phyloP scores from a whole-genome alignment of 2,113 vertebrate genomes.

The Platysternon megacephalum region DNA sequence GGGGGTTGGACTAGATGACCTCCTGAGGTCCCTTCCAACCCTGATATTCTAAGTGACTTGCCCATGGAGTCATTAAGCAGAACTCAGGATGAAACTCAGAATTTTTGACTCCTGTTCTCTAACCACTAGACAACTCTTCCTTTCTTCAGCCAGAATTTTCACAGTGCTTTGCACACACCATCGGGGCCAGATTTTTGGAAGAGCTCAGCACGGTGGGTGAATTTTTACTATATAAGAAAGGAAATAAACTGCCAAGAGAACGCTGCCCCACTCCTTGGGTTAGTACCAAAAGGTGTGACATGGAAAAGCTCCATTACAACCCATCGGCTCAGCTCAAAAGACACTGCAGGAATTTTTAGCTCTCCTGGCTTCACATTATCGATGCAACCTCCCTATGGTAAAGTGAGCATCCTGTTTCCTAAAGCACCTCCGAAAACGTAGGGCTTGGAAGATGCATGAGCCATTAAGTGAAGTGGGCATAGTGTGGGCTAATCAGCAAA shows the following conservation, averaged over 20 bases:
- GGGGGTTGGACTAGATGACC: no score
- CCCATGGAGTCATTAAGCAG: not conserved
- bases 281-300: constrained; percentile 3
- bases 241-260: not conserved
- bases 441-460: not conserved
- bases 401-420: not conserved
- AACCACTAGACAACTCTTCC: no score
- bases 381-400: constrained; percentile 2
- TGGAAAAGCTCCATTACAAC: constrained; percentile 23
- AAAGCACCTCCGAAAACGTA: not conserved
- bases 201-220: not conserved
- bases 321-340: not conserved
- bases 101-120: no score
- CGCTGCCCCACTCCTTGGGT: not conserved
- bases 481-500: not conserved
- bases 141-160: no score
- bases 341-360: not conserved
- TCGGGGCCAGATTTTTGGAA: not conserved
- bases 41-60: not conserved
- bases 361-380: not conserved
- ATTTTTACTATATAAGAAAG: not conserved
- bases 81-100: not conserved
- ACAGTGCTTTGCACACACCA: not conserved
- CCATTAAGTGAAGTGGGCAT: not conserved
- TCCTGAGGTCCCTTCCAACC: no score